phyloP scores from a whole-genome alignment of 64 coral and sea anemone genomes.

The Trachythela sp. region DNA sequence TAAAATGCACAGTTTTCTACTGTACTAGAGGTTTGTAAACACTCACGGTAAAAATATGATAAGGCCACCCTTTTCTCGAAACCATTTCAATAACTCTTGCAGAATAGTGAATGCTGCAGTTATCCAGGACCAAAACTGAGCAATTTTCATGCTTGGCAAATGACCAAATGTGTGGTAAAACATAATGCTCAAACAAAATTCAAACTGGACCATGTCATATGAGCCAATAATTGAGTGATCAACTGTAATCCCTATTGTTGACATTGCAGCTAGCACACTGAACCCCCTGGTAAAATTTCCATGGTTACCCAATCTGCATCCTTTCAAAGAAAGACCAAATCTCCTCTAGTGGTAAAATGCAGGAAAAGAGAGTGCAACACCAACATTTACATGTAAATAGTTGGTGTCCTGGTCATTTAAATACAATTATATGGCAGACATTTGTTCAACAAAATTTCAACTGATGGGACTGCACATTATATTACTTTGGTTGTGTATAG shows the following conservation, averaged over 20 bases:
- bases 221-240: slow-evolving; percentile 2
- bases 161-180: slow-evolving; percentile 2
- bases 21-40: not conserved
- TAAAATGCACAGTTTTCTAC: not conserved
- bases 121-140: slow-evolving; percentile 50
- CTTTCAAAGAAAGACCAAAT: slow-evolving; percentile 20
- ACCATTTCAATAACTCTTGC: slow-evolving; percentile 15
- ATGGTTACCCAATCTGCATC: not conserved
- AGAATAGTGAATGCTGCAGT: slow-evolving; percentile 50
- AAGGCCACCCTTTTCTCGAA: slow-evolving; percentile 33
- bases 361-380: not conserved
- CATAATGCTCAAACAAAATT: slow-evolving; percentile 7
- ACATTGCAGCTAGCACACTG: slow-evolving; percentile 13
- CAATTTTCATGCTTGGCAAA: slow-evolving; percentile 36
- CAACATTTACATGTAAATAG: slow-evolving; percentile 8
- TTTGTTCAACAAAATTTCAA: too few species aligned
- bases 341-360: not conserved
- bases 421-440: too few species aligned
- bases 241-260: not conserved
- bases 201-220: slow-evolving; percentile 12
- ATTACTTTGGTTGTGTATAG: too few species aligned
- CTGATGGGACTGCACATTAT: too few species aligned
- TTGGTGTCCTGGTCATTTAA: too few species aligned
- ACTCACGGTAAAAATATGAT: slow-evolving; percentile 58
- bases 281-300: slow-evolving; percentile 26